A percentile compares a stretch with the other conserved stretches of the same genome.
Conservation (phyloP, 2,113 vertebrate species). For the Himantopus leucocephalus region DNA sequence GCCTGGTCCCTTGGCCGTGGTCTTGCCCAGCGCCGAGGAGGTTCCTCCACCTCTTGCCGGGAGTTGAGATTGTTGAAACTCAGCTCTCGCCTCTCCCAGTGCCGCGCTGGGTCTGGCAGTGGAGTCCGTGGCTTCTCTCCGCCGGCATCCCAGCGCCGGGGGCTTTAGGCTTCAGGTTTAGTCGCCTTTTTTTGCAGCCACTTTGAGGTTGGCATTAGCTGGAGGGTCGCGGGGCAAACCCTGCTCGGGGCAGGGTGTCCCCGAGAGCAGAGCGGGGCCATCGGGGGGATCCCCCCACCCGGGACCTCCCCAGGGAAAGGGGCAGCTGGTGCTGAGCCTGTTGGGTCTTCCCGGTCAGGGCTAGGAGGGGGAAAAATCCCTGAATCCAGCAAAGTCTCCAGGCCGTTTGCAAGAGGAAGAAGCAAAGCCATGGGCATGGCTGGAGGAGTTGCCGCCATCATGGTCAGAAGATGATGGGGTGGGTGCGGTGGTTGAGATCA, state of each 20-base stretch:
- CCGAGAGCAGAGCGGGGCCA: too few species aligned
- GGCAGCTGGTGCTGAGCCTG: background rate
- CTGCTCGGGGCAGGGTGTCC: too few species aligned
- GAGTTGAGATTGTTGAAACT: background rate
- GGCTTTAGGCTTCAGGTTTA: background rate
- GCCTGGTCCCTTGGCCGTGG: background rate
- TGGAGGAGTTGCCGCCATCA: background rate
- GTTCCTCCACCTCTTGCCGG: background rate
- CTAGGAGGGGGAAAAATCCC: background rate
- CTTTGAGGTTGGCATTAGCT: background rate
- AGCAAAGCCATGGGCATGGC: background rate
- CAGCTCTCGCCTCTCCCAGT: background rate
- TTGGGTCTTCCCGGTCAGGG: background rate
- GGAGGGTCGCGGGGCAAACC: fast-evolving
- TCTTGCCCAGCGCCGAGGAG: background rate
- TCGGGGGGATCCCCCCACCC: background rate
- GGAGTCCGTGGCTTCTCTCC: background rate
- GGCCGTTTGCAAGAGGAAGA: background rate
- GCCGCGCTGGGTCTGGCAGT: fast-evolving
- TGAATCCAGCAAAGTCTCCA: background rate
- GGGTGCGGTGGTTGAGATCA: background rate
- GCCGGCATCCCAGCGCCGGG: fast-evolving
- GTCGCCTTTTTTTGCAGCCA: background rate
- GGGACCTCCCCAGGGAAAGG: background rate
- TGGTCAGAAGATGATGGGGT: background rate